Base-by-base conservation (phyloP, 2,113 vertebrate species). In the Notechis scutatus region DNA sequence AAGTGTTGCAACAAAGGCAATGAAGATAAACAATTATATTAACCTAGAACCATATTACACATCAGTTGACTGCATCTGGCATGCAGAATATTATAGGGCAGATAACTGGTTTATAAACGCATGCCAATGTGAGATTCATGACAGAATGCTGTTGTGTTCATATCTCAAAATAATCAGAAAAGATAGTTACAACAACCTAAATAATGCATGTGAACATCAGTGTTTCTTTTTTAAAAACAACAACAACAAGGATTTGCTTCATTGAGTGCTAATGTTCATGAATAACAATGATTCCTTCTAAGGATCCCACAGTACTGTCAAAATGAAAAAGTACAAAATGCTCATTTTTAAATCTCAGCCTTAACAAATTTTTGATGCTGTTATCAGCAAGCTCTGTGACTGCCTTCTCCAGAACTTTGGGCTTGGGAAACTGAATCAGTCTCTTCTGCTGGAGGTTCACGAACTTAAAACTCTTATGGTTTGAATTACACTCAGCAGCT, bases 271-370 rank as follows among this genome's bases (percentile, higher is more conserved):
- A 52, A 91, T 52, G 34, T 45, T 86, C 34, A 91, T 0, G 0
- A 93, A 86, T 74, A 94, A 91, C 8, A 21, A 42, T 34, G 29
- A 89, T 88, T 88, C 21, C 14, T 57, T 89, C 54, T 50, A 93
- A 64, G 1, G 92, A 50, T 0, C 1, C 87, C 34, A 95, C 20
- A 88, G 34, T 87, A 52, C 3, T 87, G 52, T 69, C 0, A 92
- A 92, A 81, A 81, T 81, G 34, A 81, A 81, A 81, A 81, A 81
- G 34, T 81, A 81, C 18, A 81, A 81, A 81, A 81, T 3, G 18
- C 34, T 42, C 74, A 42, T 81, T 81, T 81, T 34, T 81, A 42
- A 81, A 81, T 21, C 74, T 56, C 56, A 92, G 87, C 11, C 74
- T 88, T 29, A 10, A 52, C 55, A 1, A 50, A 2, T 87, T 7